Base-by-base conservation (phyloP, 2,888 invertebrate species). In the Hirudinaria manillensis region DNA sequence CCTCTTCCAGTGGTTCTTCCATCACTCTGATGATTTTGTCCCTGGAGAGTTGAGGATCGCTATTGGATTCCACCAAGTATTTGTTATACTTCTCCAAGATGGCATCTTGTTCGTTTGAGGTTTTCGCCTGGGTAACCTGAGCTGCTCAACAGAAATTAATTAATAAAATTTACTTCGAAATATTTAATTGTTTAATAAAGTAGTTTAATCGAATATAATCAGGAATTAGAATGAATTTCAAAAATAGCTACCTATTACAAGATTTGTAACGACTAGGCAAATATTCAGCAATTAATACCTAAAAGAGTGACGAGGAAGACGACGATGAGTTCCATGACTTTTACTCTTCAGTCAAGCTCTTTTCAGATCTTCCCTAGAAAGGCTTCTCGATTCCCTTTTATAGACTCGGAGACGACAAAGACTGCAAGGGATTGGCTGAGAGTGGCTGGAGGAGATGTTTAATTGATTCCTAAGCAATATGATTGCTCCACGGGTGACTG, bases 1-100 rank as follows among this genome's bases (percentile, higher is more conserved):
- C 65, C 10, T 32, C 73, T 36, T 73, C 65, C 10, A n/a, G 21
- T 1, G 68, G 29, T 36, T 65, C 73, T 36, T 73, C 65, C n/a
- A 73, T n/a, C 61, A 61, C 24, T 61, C 61, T 61, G 13, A 61
- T 3, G 24, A 61, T 61, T 61, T 61, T 24, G 29, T 61, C 29
- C 13, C 61, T 61, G 4, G 61, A 29, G 29, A 61, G 29, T 29
- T 61, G 61, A 24, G 61, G 29, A n/a, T 61, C 61, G 45, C 45
- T 45, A 7, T 45, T 45, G 45, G 45, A 45, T 24, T 61, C 61
- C 24, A 29, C 29, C n/a, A 61, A n/a, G n/a, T 27, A 27, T n/a
- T 61, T 61, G 61, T 61, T 61, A n/a, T 61, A 61, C 24, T 61
- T 61, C 29, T 61, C 61, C 24, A 61, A 1, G 10, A 29, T 61